A percentile compares a stretch with the other conserved stretches of the same genome.
Conservation (phyloP, 2,797 vertebrate genomes). For the Sylvilagus floridanus region DNA sequence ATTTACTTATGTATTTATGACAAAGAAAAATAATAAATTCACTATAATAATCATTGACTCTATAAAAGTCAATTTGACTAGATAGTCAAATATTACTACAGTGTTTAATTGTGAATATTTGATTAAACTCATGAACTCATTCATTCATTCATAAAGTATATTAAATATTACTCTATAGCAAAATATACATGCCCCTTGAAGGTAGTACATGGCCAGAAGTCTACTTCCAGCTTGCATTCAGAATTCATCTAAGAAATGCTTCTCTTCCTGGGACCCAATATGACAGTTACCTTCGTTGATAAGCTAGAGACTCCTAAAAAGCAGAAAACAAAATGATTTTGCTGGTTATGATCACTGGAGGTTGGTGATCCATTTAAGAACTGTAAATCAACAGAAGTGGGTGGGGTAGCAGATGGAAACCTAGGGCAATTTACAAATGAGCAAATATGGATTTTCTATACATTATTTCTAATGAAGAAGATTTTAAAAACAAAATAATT, state of each 20-base stretch:
- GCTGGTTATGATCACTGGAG: conserved; percentile 63
- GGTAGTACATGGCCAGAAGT: neutral
- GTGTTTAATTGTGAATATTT: conserved; percentile 39
- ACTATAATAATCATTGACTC: neutral
- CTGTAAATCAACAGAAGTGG: conserved; percentile 44
- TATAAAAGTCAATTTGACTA: neutral
- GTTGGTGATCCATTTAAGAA: conserved; percentile 71
- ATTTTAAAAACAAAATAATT: conserved; percentile 43
- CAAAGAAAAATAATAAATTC: conserved; percentile 14
- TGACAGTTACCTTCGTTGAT: neutral
- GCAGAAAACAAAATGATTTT: conserved; percentile 48
- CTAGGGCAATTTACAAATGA: conserved; percentile 53
- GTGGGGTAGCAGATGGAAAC: neutral
- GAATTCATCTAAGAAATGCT: neutral
- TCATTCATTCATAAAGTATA: conserved; percentile 23
- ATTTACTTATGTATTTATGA: neutral
- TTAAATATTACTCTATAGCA: neutral
- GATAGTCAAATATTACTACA: neutral
- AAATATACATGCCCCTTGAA: neutral
- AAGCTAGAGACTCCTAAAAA: conserved; percentile 49
- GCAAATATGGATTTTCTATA: conserved; percentile 63
- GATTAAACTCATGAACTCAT: neutral
- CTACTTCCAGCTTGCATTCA: neutral
- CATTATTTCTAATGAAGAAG: conserved; percentile 61
- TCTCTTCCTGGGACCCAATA: neutral